Evolutionary conservation across 30 jellyfish, hydroid and myxozoan genomes (phyloP).

Genomic region (Chrysaora quinquecirrha): DNA sequence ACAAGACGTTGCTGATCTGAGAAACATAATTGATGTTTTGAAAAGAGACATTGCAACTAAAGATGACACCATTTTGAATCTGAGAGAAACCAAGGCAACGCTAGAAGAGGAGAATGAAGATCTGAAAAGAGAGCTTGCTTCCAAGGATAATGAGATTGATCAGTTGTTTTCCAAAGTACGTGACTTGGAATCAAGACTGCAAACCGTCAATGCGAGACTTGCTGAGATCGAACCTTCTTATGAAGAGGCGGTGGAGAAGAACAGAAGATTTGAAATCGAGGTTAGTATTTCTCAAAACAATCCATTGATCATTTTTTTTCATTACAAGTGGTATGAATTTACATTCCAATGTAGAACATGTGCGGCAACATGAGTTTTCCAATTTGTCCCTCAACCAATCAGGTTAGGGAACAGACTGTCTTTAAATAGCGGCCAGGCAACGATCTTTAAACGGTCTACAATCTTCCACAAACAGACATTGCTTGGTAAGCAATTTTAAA

Average conservation of each 20-base stretch:
- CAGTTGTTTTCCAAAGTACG: constrained; percentile 75
- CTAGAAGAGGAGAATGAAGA: constrained; percentile 84
- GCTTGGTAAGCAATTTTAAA: too few relatives aligned
- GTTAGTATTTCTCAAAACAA: too few relatives aligned
- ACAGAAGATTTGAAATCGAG: constrained; percentile 83
- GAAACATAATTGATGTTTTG: constrained; percentile 67
- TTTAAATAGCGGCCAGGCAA: too few relatives aligned
- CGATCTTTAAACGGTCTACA: too few relatives aligned
- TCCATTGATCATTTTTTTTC: too few relatives aligned
- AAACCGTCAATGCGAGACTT: constrained; percentile 74
- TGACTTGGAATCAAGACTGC: constrained; percentile 79
- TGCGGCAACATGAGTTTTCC: too few relatives aligned
- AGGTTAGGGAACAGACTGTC: too few relatives aligned
- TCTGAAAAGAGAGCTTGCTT: constrained; percentile 71
- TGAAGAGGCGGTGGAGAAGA: constrained; percentile 86
- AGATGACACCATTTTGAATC: constrained; percentile 79
- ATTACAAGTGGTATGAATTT: too few relatives aligned
- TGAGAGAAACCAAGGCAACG: constrained; percentile 66
- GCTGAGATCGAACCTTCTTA: constrained; percentile 97
- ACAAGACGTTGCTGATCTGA: constrained; percentile 72
- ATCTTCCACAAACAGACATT: too few relatives aligned
- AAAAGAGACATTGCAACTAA: constrained; percentile 73
- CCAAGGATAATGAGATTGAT: constrained; percentile 85
- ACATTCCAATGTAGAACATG: too few relatives aligned
- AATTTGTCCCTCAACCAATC: too few relatives aligned